Evolutionary conservation across 2,797 vertebrate species (phyloP), one percentile per base, ranked within the genome.

Genomic region (Prunella strophiata): DNA sequence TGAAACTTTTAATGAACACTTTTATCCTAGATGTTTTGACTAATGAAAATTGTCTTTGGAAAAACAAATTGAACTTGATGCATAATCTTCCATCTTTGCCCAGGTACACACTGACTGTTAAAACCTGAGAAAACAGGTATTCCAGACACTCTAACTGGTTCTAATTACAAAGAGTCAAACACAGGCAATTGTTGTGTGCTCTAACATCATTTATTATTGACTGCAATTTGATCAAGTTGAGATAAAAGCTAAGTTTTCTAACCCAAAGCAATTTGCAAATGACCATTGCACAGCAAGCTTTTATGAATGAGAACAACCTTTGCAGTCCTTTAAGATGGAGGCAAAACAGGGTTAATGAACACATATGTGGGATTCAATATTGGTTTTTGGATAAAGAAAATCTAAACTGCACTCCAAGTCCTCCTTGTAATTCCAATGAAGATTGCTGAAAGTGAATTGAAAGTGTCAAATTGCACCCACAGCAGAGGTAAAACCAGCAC

Each of bases 281-380:
- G n/a, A 85, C n/a, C 52, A 30, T 58, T 65, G 36, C 34, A 42
- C 23, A 85, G n/a, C 19, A 48, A 72, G 19, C 13, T 82, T 88
- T 85, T 68, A 23, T 47, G 45, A 74, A 73, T n/a, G 11, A 61
- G 52, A 66, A 73, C 9, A 42, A 52, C 19, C 17, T 71, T 55
- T 36, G 34, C 22, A 50, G 43, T 47, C 32, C 40, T 47, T 63
- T 43, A 62, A 54, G 32, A 72, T 8, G 20, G 54, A 85, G 14
- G 23, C 3, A 80, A 57, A 74, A 27, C 10, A 48, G 10, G 3
- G 21, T 27, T 45, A 67, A 85, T 11, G 26, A 76, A 79, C 32
- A 52, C 29, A 38, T 5, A 40, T 21, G 1, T 13, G 11, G 12
- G 3, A 7, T 47, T 88, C 43, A 30, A 0, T n/a, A 30, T 8